Base-by-base conservation (phyloP, 2,797 vertebrate species). In the Euthynnus affinis region DNA sequence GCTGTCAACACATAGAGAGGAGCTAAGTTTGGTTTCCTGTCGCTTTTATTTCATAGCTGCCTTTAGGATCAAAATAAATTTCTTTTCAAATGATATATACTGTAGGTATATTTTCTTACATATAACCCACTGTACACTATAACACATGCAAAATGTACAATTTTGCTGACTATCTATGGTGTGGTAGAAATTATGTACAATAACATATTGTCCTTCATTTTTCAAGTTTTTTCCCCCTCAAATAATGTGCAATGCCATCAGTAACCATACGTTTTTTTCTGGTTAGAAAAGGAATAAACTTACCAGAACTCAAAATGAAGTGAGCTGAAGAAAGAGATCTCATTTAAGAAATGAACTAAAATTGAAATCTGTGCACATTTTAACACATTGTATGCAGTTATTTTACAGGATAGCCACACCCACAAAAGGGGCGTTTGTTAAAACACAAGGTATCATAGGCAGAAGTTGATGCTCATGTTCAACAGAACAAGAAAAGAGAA, bases 371-470 rank as follows among this genome's bases (percentile, higher is more conserved):
- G 7, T 27, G 9, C 66, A 3, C 6, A 56, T 6, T 56, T 9
- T 40, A 13, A 37, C 5, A 8, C 27, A 29, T 29, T 29, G 5
- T 29, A 29, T 29, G 27, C 27, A 29, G 27, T 29, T 29, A 29
- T 29, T 29, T 1, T 56, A 23, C 65, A 71, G 57, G 13, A 76
- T 56, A 7, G 12, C 69, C 60, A 78, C 75, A 40, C 73, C 85
- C 70, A 59, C 29, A 27, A 8, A 51, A 17, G 27, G n/a, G 25
- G 23, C 51, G 49, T 32, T 15, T 15, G 34, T 37, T 37, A 37
- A 37, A 37, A 37, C 34, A 37, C 8, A 37, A 37, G 8, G 34
- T 8, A 37, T 37, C 37, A 40, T 13, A 13, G 37, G 37, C 13
- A 40, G 37, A 40, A 40, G 37, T 40, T 40, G 37, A 40, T 40